Conservation (phyloP, 2,113 vertebrate genomes). For the Tympanuchus pallidicinctus region DNA sequence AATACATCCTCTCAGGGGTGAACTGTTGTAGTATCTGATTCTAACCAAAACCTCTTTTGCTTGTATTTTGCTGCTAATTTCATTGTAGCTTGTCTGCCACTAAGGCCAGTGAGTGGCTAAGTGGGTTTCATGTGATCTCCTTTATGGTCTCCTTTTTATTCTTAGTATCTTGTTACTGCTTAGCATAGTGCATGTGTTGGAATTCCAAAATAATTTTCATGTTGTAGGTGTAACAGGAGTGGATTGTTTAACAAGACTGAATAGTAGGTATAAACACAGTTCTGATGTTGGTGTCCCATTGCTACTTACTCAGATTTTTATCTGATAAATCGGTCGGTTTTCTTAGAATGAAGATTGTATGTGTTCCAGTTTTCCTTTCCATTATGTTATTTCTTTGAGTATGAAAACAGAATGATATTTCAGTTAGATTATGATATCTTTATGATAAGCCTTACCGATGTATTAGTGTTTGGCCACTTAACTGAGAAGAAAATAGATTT, state of each 20-base stretch:
- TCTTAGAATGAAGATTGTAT: constrained; percentile 21
- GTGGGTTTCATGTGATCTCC: neutral
- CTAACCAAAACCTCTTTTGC: neutral
- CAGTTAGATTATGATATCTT: neutral
- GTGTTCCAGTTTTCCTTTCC: constrained; percentile 16
- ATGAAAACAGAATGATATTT: constrained; percentile 13
- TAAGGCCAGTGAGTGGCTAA: neutral
- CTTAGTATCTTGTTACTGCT: neutral
- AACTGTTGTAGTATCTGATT: neutral
- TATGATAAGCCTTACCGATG: neutral
- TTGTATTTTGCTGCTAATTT: neutral
- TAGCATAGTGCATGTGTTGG: neutral
- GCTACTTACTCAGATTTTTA: constrained; percentile 44
- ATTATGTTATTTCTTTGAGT: constrained; percentile 58
- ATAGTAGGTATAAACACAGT: neutral
- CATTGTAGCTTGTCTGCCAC: neutral
- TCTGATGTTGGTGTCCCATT: neutral
- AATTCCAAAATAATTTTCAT: neutral
- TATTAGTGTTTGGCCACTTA: neutral
- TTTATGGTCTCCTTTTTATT: neutral
- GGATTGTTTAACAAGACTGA: neutral
- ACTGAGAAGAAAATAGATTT: neutral
- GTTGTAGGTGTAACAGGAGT: neutral
- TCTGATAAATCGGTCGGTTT: constrained; percentile 43
- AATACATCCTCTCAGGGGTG: neutral